Conservation (phyloP, 2,113 vertebrate genomes). For the Scalopus aquaticus region DNA sequence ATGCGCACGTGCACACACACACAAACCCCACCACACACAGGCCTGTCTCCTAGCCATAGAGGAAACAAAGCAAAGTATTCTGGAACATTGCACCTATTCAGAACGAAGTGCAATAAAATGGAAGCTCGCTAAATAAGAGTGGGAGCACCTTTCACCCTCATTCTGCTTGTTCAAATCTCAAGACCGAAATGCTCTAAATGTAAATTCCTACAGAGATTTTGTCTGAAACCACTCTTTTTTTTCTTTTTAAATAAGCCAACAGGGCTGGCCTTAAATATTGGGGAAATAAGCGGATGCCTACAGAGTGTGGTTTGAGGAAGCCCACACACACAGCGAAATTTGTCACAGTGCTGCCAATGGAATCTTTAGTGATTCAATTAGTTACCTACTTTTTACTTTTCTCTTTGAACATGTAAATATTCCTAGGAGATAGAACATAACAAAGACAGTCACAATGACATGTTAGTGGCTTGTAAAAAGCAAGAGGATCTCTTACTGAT, state of each 20-base stretch:
- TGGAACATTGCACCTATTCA: constrained; percentile 58
- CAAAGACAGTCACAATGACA: neutral
- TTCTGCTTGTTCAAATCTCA: constrained; percentile 52
- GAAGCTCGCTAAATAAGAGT: neutral
- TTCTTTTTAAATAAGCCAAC: constrained; percentile 26
- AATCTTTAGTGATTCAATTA: constrained; percentile 1
- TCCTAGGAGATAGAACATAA: neutral
- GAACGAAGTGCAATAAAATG: constrained; percentile 45
- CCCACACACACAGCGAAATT: neutral
- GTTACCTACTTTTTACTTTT: neutral
- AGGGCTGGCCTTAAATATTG: constrained; percentile 23
- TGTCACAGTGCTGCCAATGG: neutral
- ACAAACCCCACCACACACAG: neutral
- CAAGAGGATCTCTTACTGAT: constrained; percentile 14
- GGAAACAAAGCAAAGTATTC: constrained; percentile 66
- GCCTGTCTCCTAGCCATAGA: constrained; percentile 27
- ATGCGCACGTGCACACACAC: too few species aligned
- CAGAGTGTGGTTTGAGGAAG: constrained; percentile 13
- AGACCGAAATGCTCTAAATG: constrained; percentile 39
- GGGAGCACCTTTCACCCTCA: constrained; percentile 48
- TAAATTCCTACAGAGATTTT: neutral
- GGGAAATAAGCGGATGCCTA: neutral
- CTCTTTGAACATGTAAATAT: constrained; percentile 11
- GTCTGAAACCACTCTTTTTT: neutral
- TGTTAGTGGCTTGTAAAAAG: neutral